phyloP scores from a whole-genome alignment of 2,113 vertebrate species.

The Scortum barcoo region DNA sequence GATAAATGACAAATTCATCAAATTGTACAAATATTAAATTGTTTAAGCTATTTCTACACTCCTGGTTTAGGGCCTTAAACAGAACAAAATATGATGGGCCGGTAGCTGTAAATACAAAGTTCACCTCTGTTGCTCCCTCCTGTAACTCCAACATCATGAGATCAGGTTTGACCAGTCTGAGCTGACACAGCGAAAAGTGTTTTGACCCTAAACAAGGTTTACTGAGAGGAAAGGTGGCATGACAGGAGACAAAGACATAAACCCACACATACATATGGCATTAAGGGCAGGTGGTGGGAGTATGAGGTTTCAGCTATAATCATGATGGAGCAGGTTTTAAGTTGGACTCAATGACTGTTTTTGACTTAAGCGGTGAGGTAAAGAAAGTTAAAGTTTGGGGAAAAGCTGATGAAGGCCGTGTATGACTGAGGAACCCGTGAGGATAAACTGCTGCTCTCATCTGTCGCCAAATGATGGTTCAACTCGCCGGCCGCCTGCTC shows the following conservation, averaged over 20 bases:
- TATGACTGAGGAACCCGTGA: not conserved
- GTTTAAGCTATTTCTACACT: not conserved
- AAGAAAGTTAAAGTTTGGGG: not conserved
- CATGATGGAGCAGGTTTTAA: not conserved
- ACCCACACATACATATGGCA: not conserved
- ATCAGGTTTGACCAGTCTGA: not conserved
- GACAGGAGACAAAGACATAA: not conserved
- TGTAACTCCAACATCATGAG: not conserved
- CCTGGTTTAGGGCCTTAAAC: too few relatives aligned
- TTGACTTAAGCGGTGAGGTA: not conserved
- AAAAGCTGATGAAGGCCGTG: not conserved
- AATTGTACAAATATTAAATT: too few relatives aligned
- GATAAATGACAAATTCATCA: too few relatives aligned
- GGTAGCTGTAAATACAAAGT: not conserved
- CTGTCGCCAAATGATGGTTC: slow-evolving; percentile 16
- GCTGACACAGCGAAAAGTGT: not conserved
- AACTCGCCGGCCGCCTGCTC: not conserved
- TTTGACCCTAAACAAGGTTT: not conserved
- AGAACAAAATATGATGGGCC: not conserved
- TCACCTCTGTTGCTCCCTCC: not conserved
- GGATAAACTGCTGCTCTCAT: slow-evolving; percentile 30
- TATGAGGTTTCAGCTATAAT: not conserved
- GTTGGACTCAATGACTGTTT: not conserved
- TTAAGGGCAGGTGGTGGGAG: not conserved
- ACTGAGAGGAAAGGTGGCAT: not conserved